Percentiles rank a stretch among this genome's conserved stretches.
phyloP scores from a whole-genome alignment of 2,888 invertebrate genomes.

The Amaurobius ferox region DNA sequence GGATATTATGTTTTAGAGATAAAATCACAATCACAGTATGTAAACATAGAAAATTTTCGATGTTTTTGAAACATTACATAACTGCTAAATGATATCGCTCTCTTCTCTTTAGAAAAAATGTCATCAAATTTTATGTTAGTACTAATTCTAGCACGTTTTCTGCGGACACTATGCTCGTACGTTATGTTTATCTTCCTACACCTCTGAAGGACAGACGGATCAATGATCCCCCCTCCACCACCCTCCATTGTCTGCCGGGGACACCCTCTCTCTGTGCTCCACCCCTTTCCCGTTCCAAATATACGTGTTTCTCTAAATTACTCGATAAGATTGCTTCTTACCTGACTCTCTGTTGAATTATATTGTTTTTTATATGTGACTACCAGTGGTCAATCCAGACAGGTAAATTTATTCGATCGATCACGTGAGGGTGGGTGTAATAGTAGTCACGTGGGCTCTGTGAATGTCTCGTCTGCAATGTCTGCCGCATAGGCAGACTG shows the following conservation, averaged over 20 bases:
- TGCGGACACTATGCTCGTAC: not conserved
- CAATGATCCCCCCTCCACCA: not conserved
- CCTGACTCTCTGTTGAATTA: not conserved
- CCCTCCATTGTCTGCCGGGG: not conserved
- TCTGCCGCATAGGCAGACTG: conserved; percentile 70
- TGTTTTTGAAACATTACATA: too few species aligned
- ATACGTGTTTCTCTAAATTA: not conserved
- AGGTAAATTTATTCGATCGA: not conserved
- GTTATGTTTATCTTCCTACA: not conserved
- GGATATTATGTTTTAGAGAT: too few species aligned
- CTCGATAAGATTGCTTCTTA: not conserved
- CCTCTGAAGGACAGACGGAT: not conserved
- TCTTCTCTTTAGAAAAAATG: too few species aligned
- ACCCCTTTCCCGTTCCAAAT: not conserved
- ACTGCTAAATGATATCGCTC: too few species aligned
- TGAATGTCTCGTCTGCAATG: conserved; percentile 63
- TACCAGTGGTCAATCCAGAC: not conserved
- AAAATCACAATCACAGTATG: too few species aligned
- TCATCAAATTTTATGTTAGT: too few species aligned
- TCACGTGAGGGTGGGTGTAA: conserved; percentile 26
- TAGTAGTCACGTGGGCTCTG: conserved; percentile 19
- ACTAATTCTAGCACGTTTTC: too few species aligned
- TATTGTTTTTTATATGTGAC: not conserved
- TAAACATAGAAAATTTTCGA: too few species aligned
- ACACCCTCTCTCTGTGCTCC: not conserved